phyloP scores from a whole-genome alignment of 1,140 invertebrate genomes.

The Tetranychus urticae region DNA sequence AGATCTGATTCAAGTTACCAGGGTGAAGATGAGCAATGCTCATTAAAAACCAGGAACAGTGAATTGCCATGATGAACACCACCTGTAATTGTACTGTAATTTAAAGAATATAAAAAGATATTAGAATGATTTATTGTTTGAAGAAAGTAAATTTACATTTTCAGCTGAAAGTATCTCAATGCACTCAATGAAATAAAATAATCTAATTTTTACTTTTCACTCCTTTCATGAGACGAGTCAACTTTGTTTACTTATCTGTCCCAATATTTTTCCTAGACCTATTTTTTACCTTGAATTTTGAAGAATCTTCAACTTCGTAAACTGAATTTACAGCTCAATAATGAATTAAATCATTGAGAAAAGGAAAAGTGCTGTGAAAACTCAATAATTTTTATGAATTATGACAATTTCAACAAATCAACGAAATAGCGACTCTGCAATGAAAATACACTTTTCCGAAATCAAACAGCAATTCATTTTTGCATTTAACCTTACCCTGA shows the following conservation, averaged over 20 bases:
- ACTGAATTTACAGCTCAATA: background rate
- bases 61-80: slow-evolving; percentile 69
- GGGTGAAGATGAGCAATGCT: slow-evolving; percentile 81
- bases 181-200: slow-evolving; percentile 12
- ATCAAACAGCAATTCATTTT: too few species aligned
- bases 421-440: too few species aligned
- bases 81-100: slow-evolving; percentile 41
- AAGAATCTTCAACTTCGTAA: background rate
- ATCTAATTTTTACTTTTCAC: slow-evolving; percentile 5
- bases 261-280: too few species aligned
- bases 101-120: background rate
- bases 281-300: background rate
- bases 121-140: background rate
- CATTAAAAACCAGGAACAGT: slow-evolving; percentile 74
- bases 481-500: too few species aligned
- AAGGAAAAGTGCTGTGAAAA: too few species aligned
- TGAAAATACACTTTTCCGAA: too few species aligned
- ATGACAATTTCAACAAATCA: too few species aligned
- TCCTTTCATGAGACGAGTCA: background rate
- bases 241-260: too few species aligned
- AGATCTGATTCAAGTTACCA: slow-evolving; percentile 75
- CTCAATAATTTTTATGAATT: too few species aligned
- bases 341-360: background rate
- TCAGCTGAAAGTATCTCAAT: slow-evolving; percentile 7
- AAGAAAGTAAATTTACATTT: slow-evolving; percentile 7